Evolutionary conservation across 2,797 vertebrate species (phyloP), one percentile per base, ranked within the genome.

Genomic region (Paguma larvata): DNA sequence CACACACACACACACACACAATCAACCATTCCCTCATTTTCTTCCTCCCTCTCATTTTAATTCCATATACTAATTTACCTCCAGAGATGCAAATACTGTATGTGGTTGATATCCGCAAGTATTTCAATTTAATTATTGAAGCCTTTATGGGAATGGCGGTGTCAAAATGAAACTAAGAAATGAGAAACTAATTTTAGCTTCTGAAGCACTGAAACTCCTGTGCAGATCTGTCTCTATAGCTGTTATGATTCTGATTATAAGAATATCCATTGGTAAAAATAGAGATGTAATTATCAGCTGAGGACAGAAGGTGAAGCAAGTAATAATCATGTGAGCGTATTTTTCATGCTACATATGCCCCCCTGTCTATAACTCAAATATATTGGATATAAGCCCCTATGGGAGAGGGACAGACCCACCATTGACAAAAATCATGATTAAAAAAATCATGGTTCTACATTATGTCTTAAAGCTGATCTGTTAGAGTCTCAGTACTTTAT

Each of bases 111-210:
- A 91, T 79, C 65, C n/a, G 6, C 30, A 51, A 88, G 30, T 41
- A 85, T 88, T 95, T 85, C 72, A 70, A 41, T 72, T 93, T 88
- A 93, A 73, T 72, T 91, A 67, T 44, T 30, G 38, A 73, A 73
- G 9, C 10, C 15, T 87, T 75, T 63, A 85, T 85, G 32, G 16
- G 15, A 80, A 89, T 89, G 41, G 34, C 2, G 25, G 18, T 86
- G 10, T 90, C 34, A 90, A 68, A 90, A 92, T 86, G 44, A 91
- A 97, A 30, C 34, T 89, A 80, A 59, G 18, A 63, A 77, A 91
- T 78, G 46, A 72, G 62, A 89, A 96, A 53, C 18, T 87, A 94
- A 83, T 94, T 97, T 94, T 94, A 59, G 75, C 59, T 92, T 95
- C 25, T 41, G 25, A 94, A 68, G 30, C 23, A 68, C 32, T 96